phyloP scores from a whole-genome alignment of 2,797 vertebrate genomes.

The Tadarida brasiliensis region DNA sequence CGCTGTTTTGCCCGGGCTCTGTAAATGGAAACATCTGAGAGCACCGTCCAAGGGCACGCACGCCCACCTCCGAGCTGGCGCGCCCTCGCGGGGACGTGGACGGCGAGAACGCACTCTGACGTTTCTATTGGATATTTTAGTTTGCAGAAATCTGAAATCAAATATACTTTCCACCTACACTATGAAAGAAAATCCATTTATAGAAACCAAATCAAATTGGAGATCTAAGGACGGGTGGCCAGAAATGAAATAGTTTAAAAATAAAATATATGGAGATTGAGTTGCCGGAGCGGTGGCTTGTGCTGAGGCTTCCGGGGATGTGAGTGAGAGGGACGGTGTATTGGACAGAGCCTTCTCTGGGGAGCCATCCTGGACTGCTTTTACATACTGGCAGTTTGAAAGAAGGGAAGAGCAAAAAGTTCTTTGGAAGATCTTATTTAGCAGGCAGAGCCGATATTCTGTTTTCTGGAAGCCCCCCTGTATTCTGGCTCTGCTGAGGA shows the following conservation, averaged over 20 bases:
- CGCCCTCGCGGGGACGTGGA: background rate
- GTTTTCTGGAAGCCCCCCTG: constrained; percentile 1
- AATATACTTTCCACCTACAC: constrained; percentile 86
- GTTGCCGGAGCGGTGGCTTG: constrained; percentile 66
- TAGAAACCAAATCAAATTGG: constrained; percentile 86
- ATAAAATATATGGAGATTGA: constrained; percentile 86
- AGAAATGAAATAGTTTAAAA: constrained; percentile 87
- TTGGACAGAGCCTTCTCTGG: constrained; percentile 33
- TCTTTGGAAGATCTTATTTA: constrained; percentile 48
- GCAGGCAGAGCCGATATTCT: background rate
- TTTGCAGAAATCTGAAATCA: constrained; percentile 87
- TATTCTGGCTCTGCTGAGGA: background rate
- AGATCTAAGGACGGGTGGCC: constrained; percentile 85
- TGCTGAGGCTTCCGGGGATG: background rate
- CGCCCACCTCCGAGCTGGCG: background rate
- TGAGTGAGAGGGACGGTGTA: background rate
- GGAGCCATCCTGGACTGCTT: constrained; percentile 48
- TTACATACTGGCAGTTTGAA: constrained; percentile 27
- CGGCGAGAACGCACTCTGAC: constrained; percentile 68
- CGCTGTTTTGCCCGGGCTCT: background rate
- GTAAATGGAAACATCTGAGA: background rate
- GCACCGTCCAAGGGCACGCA: fast-evolving
- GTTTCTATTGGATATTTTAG: constrained; percentile 85
- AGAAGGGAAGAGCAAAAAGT: background rate
- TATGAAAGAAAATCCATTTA: constrained; percentile 85